phyloP scores from a whole-genome alignment of 1,140 invertebrate species.

The Centruroides sculpturatus region DNA sequence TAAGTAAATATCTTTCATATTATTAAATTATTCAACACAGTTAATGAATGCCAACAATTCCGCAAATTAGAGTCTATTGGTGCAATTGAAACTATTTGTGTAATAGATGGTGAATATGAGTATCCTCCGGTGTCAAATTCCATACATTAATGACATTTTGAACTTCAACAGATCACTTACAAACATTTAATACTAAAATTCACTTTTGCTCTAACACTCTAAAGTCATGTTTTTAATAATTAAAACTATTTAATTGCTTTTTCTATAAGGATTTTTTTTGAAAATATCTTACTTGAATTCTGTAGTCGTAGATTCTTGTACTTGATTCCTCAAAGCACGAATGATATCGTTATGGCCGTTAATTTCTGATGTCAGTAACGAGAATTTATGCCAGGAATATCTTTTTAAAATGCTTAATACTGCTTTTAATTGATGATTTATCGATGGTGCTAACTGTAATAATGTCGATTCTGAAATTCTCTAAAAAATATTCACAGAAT shows the following conservation, averaged over 20 bases:
- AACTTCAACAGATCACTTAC: too few species aligned
- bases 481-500: slow-evolving; percentile 15
- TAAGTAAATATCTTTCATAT: too few species aligned
- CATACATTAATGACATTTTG: too few species aligned
- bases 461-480: slow-evolving; percentile 22
- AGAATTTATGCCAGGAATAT: slow-evolving; percentile 94
- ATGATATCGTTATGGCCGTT: slow-evolving; percentile 90
- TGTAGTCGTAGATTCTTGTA: slow-evolving; percentile 50
- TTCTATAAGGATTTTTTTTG: not conserved
- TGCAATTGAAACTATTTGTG: too few species aligned
- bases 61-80: too few species aligned
- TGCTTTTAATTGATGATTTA: slow-evolving; percentile 82
- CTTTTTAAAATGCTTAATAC: slow-evolving; percentile 82
- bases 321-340: slow-evolving; percentile 74
- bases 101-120: too few species aligned
- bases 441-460: slow-evolving; percentile 76
- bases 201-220: not conserved
- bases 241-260: not conserved
- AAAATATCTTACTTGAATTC: slow-evolving; percentile 49
- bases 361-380: slow-evolving; percentile 63
- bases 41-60: too few species aligned
- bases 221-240: not conserved
- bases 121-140: too few species aligned
- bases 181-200: not conserved
- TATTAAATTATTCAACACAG: too few species aligned